phyloP scores from a whole-genome alignment of 2,113 vertebrate genomes.

The Engystomops pustulosus region DNA sequence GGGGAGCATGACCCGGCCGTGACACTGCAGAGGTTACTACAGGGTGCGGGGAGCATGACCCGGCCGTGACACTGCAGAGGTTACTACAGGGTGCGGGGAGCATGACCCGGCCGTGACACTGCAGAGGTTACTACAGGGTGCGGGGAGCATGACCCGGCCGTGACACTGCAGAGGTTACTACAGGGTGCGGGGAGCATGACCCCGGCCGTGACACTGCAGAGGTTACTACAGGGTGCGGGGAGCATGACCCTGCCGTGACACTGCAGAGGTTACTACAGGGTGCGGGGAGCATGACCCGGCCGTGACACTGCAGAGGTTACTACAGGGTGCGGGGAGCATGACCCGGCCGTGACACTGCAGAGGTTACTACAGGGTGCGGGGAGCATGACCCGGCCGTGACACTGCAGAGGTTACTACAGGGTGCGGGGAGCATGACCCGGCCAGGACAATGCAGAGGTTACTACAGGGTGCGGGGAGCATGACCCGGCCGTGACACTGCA shows the following conservation, averaged over 20 bases:
- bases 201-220: neutral
- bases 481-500: neutral
- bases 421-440: neutral
- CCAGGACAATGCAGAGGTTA: neutral
- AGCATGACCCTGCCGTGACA: neutral
- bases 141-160: neutral
- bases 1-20: neutral
- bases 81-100: neutral
- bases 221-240: neutral
- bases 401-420: neutral
- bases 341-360: neutral
- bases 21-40: neutral
- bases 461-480: neutral
- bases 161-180: neutral
- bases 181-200: neutral
- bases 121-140: neutral
- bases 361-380: neutral
- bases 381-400: neutral
- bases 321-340: neutral
- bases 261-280: neutral
- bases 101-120: neutral
- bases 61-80: neutral
- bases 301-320: neutral
- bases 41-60: neutral
- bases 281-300: neutral